A percentile compares a stretch with the other conserved stretches of the same genome.
Evolutionary conservation across 2,113 vertebrate genomes (phyloP).

Genomic region (Ameiurus melas): DNA sequence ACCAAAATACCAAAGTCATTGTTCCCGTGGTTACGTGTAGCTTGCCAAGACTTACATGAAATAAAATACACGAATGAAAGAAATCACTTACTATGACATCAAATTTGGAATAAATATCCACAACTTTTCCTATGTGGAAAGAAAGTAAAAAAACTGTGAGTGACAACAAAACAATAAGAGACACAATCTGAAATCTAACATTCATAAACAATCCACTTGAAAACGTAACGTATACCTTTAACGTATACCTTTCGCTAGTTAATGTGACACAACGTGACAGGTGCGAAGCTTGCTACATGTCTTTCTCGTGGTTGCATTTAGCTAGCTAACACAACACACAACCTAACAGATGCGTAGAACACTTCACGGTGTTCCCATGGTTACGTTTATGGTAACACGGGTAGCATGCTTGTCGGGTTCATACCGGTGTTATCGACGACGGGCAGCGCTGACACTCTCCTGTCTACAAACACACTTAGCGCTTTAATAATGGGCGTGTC

Average conservation of each 20-base stretch:
- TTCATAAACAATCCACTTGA: neutral
- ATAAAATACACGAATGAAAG: neutral
- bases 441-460: slow-evolving; percentile 92
- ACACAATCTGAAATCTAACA: neutral
- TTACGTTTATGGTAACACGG: neutral
- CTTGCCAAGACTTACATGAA: neutral
- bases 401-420: neutral
- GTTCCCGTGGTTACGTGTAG: neutral
- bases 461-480: slow-evolving; percentile 94
- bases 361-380: neutral
- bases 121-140: slow-evolving; percentile 88
- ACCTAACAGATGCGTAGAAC: neutral
- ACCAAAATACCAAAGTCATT: neutral
- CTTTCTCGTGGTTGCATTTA: neutral
- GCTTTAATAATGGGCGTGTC: slow-evolving; percentile 98
- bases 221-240: neutral
- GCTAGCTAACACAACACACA: neutral
- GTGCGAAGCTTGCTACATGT: neutral
- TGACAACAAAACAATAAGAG: neutral
- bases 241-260: neutral
- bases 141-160: slow-evolving; percentile 12
- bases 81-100: slow-evolving; percentile 95
- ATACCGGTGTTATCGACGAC: slow-evolving; percentile 94
- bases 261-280: neutral
- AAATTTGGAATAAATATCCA: slow-evolving; percentile 99